Percentiles rank a stretch among this genome's conserved stretches.
These are phyloP conservation scores for Sclerodermus sp. DNA, from an alignment of 2,888 invertebrate species.

Conservation along the genomic window DNA sequence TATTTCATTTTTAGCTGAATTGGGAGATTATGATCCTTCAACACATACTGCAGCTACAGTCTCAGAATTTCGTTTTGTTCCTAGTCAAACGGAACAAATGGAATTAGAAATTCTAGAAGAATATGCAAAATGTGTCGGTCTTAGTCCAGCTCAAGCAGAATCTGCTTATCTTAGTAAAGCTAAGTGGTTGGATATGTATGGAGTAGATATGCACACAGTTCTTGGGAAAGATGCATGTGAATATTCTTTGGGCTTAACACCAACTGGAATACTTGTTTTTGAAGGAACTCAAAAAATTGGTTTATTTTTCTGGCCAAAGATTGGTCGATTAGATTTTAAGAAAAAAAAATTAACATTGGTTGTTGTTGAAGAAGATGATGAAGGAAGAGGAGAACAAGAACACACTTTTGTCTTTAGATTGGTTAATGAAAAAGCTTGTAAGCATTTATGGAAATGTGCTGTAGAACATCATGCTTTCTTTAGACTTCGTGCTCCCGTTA, in stretches of 20 bases:
- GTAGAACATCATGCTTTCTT: conserved; percentile 99
- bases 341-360: conserved; percentile 95
- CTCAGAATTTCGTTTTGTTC: conserved; percentile 97
- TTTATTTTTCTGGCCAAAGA: conserved; percentile 99
- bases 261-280: conserved; percentile 97
- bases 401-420: conserved; percentile 98
- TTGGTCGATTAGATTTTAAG: conserved; percentile 96
- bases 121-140: conserved; percentile 82
- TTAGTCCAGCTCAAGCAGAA: conserved; percentile 95
- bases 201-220: conserved; percentile 98
- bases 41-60: conserved; percentile 95
- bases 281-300: conserved; percentile 97
- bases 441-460: conserved; percentile 99
- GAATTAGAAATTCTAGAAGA: conserved; percentile 93
- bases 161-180: conserved; percentile 92
- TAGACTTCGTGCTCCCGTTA: conserved; percentile 86
- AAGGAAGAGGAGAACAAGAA: conserved; percentile 88
- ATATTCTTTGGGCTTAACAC: conserved; percentile 95
- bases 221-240: conserved; percentile 95
- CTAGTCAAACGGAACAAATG: conserved; percentile 94
- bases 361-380: conserved; percentile 98
- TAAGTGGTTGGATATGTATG: conserved; percentile 98
- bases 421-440: conserved; percentile 96
- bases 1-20: conserved; percentile 70
- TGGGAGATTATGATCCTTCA: conserved; percentile 93